A percentile compares a stretch with the other conserved stretches of the same genome.
Evolutionary conservation across 2,113 vertebrate species (phyloP).

Genomic region (Chloropsis cyanopogon): DNA sequence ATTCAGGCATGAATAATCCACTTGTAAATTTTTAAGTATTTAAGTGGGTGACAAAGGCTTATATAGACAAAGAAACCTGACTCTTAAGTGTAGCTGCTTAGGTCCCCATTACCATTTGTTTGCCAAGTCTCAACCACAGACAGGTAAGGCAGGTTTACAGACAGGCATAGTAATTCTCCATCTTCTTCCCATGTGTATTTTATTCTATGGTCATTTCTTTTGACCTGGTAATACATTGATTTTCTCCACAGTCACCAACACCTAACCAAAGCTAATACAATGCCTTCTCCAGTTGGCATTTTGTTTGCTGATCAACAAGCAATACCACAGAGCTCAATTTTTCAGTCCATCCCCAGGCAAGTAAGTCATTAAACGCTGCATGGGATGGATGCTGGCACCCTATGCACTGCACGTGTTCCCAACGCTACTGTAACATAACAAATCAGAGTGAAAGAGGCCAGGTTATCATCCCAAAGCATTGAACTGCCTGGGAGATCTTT

Average conservation of each 20-base stretch:
- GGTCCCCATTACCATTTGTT: background rate
- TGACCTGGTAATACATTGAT: background rate
- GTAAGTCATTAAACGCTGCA: background rate
- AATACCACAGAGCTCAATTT: background rate
- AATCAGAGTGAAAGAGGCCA: background rate
- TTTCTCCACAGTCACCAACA: background rate
- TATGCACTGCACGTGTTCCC: background rate
- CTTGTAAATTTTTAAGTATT: background rate
- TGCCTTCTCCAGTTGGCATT: background rate
- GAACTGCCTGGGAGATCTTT: background rate
- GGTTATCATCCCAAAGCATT: accelerated
- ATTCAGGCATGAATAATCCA: background rate
- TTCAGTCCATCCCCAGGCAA: background rate
- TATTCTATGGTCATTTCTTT: background rate
- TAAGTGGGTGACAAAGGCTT: background rate
- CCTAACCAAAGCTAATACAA: background rate
- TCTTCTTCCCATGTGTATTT: background rate
- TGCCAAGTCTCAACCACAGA: background rate
- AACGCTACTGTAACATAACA: accelerated
- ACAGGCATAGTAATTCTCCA: background rate
- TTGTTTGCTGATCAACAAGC: background rate
- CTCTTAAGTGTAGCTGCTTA: background rate
- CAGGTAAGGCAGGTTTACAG: background rate
- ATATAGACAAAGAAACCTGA: background rate
- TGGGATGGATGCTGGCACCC: background rate